Evolutionary conservation across 2,888 invertebrate species (phyloP).

Genomic region (Lasioglossum lativentre): DNA sequence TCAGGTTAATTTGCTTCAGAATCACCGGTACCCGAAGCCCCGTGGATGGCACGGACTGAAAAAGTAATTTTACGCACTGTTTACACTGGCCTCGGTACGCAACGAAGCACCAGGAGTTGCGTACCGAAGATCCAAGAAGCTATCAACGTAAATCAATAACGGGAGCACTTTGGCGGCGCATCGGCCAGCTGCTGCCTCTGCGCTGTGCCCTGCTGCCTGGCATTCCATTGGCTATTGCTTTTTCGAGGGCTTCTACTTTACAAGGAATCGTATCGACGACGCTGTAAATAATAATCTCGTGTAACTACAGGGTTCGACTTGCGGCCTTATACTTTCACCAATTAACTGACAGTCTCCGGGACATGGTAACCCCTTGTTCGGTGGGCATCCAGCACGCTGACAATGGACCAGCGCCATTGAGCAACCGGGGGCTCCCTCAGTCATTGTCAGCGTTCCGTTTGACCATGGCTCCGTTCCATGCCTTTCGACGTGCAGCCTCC

Average conservation of each 20-base stretch:
- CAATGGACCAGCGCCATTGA: conserved; percentile 19
- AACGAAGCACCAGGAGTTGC: conserved; percentile 48
- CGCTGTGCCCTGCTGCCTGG: conserved; percentile 63
- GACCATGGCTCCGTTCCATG: neutral
- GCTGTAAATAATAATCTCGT: conserved; percentile 73
- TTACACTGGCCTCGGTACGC: conserved; percentile 69
- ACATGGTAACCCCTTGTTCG: conserved; percentile 43
- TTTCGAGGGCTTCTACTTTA: conserved; percentile 70
- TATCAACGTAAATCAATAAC: conserved; percentile 83
- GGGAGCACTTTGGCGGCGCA: conserved; percentile 80
- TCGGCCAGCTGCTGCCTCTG: conserved; percentile 78
- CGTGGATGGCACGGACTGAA: conserved; percentile 39
- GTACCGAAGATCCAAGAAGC: conserved; percentile 73
- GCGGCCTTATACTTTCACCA: conserved; percentile 65
- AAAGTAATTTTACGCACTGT: conserved; percentile 75
- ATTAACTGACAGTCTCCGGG: conserved; percentile 62
- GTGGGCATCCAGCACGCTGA: conserved; percentile 22
- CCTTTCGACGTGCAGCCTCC: neutral
- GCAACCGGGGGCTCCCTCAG: neutral
- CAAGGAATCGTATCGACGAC: conserved; percentile 72
- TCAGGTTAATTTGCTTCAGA: conserved; percentile 54
- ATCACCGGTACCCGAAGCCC: conserved; percentile 24
- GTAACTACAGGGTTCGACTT: conserved; percentile 50
- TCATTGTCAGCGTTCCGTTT: conserved; percentile 1
- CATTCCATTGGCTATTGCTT: conserved; percentile 75